Evolutionary conservation across 2,113 vertebrate species (phyloP).

Genomic region (Cranoglanis bouderius): DNA sequence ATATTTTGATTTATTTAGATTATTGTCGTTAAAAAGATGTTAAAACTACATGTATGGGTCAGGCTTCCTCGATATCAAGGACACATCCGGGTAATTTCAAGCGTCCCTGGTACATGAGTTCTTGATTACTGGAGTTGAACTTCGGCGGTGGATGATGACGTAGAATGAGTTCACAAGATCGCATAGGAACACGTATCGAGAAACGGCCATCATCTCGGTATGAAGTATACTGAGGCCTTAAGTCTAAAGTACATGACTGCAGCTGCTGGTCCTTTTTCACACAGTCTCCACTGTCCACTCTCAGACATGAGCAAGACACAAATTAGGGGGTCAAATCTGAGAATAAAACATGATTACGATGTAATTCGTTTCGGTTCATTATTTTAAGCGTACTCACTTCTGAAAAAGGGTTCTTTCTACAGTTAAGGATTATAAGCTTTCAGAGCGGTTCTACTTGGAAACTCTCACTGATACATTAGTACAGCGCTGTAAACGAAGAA

Average conservation of each 20-base stretch:
- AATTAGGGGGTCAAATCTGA: background rate
- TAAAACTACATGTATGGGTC: no score
- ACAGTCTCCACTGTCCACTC: background rate
- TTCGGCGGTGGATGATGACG: no score
- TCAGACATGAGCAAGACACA: background rate
- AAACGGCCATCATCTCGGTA: background rate
- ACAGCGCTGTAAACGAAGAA: background rate
- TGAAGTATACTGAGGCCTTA: background rate
- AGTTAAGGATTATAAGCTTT: background rate
- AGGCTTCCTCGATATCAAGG: no score
- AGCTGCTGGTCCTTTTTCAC: background rate
- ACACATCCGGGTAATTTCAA: no score
- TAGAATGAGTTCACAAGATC: no score
- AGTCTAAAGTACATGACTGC: background rate
- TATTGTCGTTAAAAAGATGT: no score
- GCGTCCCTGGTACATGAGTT: no score
- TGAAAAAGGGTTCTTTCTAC: background rate
- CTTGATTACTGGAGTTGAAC: no score
- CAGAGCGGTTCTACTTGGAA: background rate
- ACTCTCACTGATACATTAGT: background rate
- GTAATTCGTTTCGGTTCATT: background rate
- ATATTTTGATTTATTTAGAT: no score
- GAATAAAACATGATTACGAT: background rate
- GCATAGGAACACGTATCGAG: no score
- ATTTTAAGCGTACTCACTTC: background rate